These are phyloP conservation scores for Isaurus tuberculatus DNA, from an alignment of 92 coral and sea anemone genomes.

Conservation along the genomic window DNA sequence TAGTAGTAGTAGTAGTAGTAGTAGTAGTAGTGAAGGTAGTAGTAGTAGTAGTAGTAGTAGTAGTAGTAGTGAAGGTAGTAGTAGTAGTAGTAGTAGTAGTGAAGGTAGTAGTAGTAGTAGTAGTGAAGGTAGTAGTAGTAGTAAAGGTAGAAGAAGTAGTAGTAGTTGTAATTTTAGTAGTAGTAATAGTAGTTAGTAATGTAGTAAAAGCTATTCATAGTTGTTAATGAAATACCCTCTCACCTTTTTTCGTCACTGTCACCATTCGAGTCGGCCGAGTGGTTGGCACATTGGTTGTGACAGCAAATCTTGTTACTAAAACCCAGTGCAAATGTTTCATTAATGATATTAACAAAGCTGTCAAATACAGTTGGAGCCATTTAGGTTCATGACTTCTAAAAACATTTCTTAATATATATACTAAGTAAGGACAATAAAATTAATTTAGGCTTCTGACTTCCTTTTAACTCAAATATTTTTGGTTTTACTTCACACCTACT, in stretches of 20 bases:
- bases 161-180: neutral
- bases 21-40: neutral
- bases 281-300: constrained; percentile 50
- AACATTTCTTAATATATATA: too few species aligned
- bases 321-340: neutral
- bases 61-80: neutral
- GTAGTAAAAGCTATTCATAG: neutral
- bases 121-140: neutral
- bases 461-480: too few species aligned
- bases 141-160: neutral
- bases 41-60: neutral
- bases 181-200: neutral
- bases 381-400: too few species aligned
- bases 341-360: too few species aligned
- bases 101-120: neutral
- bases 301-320: constrained; percentile 39
- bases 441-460: too few species aligned
- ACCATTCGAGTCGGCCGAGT: constrained; percentile 68
- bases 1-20: neutral
- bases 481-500: too few species aligned
- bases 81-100: neutral
- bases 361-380: too few species aligned
- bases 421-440: too few species aligned
- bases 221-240: neutral
- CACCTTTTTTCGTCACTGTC: constrained; percentile 58